These are phyloP conservation scores for Neodon shergylaensis DNA, from an alignment of 2,113 vertebrate species.

Conservation along the genomic window DNA sequence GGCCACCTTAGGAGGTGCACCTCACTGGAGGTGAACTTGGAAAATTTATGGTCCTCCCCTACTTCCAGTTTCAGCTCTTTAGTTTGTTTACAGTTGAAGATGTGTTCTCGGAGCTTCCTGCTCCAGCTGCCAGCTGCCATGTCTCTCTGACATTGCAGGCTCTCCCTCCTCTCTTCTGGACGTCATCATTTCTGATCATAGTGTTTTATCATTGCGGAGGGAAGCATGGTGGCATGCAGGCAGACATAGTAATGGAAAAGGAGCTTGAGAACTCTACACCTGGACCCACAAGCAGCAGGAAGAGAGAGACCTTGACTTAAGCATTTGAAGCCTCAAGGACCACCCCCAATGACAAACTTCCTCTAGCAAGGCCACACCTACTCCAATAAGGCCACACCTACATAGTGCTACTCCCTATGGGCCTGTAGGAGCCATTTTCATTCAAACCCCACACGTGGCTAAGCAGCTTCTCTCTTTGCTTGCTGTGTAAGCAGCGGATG, in stretches of 20 bases:
- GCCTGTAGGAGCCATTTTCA: not conserved
- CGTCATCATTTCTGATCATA: not conserved
- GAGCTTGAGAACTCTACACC: not conserved
- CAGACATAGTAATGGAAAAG: not conserved
- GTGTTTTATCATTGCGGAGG: not conserved
- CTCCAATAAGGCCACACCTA: not conserved
- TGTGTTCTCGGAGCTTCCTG: not conserved
- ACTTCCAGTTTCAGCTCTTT: not conserved
- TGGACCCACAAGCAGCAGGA: not conserved
- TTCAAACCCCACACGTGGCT: not conserved
- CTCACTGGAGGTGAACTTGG: not conserved
- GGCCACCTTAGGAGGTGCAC: not conserved
- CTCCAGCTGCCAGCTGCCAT: not conserved
- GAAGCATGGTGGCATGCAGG: not conserved
- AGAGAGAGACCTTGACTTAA: not conserved
- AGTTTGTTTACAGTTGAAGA: not conserved
- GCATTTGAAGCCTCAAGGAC: not conserved
- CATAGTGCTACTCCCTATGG: not conserved
- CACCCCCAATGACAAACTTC: not conserved
- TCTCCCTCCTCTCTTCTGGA: not conserved
- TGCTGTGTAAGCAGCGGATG: not conserved
- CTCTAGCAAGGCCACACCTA: not conserved
- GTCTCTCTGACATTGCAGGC: not conserved
- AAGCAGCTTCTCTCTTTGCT: not conserved
- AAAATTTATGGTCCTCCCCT: not conserved